These are phyloP conservation scores for Argyresthia albistria DNA, from an alignment of 2,888 invertebrate species.

Conservation along the genomic window DNA sequence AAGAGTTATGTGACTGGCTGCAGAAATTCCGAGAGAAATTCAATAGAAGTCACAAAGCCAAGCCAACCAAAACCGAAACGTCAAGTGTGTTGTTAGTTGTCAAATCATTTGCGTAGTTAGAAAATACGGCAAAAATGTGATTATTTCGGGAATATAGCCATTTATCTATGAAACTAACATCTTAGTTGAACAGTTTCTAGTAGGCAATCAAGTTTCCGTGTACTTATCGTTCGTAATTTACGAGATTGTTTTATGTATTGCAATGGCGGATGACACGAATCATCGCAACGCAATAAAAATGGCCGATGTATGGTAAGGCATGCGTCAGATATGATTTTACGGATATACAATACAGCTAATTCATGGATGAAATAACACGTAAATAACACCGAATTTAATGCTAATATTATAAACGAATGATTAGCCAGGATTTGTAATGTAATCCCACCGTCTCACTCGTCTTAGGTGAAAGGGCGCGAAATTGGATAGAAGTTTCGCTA, in stretches of 20 bases:
- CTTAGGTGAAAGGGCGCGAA: constrained; percentile 68
- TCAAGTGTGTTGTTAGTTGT: constrained; percentile 67
- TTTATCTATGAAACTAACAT: constrained; percentile 40
- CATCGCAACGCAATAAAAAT: constrained; percentile 71
- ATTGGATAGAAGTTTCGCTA: constrained; percentile 16
- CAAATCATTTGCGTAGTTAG: constrained; percentile 60
- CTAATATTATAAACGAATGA: background rate
- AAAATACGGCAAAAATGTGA: constrained; percentile 49
- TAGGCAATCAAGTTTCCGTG: constrained; percentile 34
- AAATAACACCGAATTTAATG: background rate
- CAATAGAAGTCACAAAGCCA: constrained; percentile 19
- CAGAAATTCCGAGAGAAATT: constrained; percentile 26
- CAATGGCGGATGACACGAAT: constrained; percentile 73
- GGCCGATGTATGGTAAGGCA: constrained; percentile 71
- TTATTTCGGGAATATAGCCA: constrained; percentile 38
- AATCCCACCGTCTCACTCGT: background rate
- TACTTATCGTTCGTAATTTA: constrained; percentile 32
- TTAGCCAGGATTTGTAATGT: background rate
- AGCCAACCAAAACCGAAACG: constrained; percentile 37
- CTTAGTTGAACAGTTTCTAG: constrained; percentile 26
- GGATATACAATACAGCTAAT: constrained; percentile 18
- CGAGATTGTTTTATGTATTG: constrained; percentile 43
- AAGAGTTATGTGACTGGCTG: constrained; percentile 41
- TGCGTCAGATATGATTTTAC: constrained; percentile 34
- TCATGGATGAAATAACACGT: background rate